A percentile compares a stretch with the other conserved stretches of the same genome.
These are phyloP conservation scores for Ladona fulva DNA, from an alignment of 1,140 invertebrate genomes.

Conservation along the genomic window DNA sequence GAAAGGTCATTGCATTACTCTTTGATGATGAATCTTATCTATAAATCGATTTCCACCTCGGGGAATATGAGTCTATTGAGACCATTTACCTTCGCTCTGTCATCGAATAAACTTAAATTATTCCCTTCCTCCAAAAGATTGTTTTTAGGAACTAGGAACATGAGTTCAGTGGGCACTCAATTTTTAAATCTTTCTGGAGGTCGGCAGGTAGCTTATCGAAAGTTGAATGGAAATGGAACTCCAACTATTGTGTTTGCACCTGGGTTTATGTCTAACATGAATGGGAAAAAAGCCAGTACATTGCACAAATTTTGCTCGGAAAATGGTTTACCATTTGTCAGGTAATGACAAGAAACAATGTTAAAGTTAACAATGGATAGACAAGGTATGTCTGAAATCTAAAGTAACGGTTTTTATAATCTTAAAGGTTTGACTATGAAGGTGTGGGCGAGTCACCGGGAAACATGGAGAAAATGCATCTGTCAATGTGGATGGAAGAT, in stretches of 20 bases:
- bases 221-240: neutral
- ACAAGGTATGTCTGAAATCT: too few species aligned
- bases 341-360: neutral
- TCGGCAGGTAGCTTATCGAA: neutral
- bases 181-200: neutral
- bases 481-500: constrained; percentile 14
- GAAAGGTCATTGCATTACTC: too few species aligned
- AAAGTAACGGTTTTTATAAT: neutral
- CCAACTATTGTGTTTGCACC: constrained; percentile 14
- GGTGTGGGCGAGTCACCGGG: constrained; percentile 7
- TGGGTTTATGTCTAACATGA: constrained; percentile 15
- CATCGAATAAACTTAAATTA: too few species aligned
- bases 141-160: neutral
- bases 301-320: constrained; percentile 4
- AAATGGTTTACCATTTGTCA: neutral
- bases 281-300: neutral
- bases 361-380: too few species aligned
- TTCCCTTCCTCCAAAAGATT: neutral
- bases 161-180: neutral
- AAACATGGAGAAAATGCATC: neutral
- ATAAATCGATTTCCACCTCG: too few species aligned
- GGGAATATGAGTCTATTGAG: too few species aligned
- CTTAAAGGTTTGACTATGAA: constrained; percentile 14
- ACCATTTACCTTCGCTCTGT: too few species aligned
- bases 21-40: too few species aligned